A percentile compares a stretch with the other conserved stretches of the same genome.
phyloP scores from a whole-genome alignment of 2,888 invertebrate species.

The Steinernema hermaphroditum region DNA sequence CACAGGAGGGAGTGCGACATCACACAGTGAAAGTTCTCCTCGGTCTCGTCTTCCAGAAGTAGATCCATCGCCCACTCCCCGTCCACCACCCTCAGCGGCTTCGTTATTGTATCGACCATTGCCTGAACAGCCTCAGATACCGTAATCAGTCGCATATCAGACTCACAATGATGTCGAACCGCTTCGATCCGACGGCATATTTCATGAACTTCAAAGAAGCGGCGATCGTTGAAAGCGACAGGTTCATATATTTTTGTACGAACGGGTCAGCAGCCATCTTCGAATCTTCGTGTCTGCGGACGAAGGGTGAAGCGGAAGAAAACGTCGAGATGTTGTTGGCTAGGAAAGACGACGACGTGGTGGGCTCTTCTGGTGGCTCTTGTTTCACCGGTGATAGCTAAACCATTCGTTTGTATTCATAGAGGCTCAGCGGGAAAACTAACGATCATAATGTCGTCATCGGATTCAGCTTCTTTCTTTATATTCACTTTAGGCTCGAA shows the following conservation, averaged over 20 bases:
- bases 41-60: constrained; percentile 7
- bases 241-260: background rate
- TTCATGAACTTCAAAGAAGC: background rate
- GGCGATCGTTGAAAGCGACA: constrained; percentile 2
- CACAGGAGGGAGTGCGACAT: constrained; percentile 21
- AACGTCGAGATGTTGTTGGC: no score
- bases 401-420: background rate
- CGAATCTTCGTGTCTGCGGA: background rate
- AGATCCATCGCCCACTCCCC: constrained; percentile 26
- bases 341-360: background rate
- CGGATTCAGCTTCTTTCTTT: background rate
- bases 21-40: background rate
- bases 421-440: background rate
- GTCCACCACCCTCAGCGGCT: constrained; percentile 12
- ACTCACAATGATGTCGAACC: constrained; percentile 9
- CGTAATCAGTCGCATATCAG: no score
- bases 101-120: background rate
- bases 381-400: background rate
- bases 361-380: background rate
- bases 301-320: no score
- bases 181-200: constrained; percentile 6
- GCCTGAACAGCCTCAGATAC: no score
- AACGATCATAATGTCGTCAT: constrained; percentile 1
- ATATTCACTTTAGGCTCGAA: background rate
- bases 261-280: background rate